phyloP scores from a whole-genome alignment of 2,797 vertebrate genomes.

The Lutjanus campechanus region DNA sequence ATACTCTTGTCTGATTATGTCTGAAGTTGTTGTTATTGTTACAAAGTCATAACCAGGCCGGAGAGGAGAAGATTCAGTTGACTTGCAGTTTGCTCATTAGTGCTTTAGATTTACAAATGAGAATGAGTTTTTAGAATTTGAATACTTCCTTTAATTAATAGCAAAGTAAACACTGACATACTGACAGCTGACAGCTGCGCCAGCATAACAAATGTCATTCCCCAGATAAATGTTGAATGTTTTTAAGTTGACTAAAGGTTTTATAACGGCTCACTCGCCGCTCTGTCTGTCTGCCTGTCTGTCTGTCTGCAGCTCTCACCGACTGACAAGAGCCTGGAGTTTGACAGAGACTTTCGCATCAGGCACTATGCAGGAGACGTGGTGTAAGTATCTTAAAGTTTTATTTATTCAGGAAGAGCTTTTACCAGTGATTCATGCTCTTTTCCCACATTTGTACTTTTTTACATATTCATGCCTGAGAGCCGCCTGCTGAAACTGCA shows the following conservation, averaged over 20 bases:
- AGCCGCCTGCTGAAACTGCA: slow-evolving; percentile 14
- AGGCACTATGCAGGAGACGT: slow-evolving; percentile 97
- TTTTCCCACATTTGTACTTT: slow-evolving; percentile 17
- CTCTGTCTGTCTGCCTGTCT: not conserved
- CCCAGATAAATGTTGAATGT: not conserved
- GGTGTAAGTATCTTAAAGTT: slow-evolving; percentile 88
- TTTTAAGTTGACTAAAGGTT: not conserved
- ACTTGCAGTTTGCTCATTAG: too few relatives aligned
- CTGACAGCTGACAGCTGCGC: too few relatives aligned
- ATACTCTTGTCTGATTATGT: not conserved
- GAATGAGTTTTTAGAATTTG: too few relatives aligned
- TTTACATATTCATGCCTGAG: slow-evolving; percentile 40
- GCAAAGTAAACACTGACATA: too few relatives aligned
- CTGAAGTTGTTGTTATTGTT: too few relatives aligned
- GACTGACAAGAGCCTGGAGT: slow-evolving; percentile 95
- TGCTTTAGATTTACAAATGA: too few relatives aligned
- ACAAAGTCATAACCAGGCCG: too few relatives aligned
- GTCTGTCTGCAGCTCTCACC: slow-evolving; percentile 89
- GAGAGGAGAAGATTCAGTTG: too few relatives aligned
- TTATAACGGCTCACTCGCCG: not conserved
- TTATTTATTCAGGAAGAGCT: slow-evolving; percentile 52
- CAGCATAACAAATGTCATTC: not conserved
- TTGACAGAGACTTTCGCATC: slow-evolving; percentile 97
- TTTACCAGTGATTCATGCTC: slow-evolving; percentile 47
- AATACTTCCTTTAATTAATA: too few relatives aligned